Conservation (phyloP, 2,113 vertebrate genomes). For the Spizaetus ornatus region DNA sequence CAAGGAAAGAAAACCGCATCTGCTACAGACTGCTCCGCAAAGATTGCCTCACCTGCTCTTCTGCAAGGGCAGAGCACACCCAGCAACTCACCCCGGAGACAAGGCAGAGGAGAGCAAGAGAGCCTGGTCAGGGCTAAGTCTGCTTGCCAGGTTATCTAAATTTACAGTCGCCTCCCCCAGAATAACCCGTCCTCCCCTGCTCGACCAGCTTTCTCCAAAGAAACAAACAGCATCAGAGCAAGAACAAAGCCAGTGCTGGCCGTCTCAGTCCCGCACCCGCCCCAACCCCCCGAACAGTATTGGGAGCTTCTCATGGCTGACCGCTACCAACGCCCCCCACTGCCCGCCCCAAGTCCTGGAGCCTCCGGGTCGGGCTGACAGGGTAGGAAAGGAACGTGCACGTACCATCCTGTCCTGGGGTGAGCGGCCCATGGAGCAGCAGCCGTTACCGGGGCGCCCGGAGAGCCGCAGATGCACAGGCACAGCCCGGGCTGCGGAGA, state of each 20-base stretch:
- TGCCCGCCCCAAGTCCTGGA: fast-evolving
- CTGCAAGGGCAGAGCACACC: neutral
- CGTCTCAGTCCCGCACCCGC: neutral
- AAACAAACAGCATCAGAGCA: neutral
- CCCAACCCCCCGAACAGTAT: too few species aligned
- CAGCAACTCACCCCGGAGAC: neutral
- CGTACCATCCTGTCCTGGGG: constrained; percentile 8
- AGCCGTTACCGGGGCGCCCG: neutral
- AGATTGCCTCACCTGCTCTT: neutral
- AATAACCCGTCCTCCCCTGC: neutral
- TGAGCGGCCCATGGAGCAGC: neutral
- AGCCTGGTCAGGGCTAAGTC: neutral
- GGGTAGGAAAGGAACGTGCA: neutral
- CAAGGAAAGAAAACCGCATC: neutral
- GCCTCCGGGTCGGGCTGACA: neutral
- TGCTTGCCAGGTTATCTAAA: neutral
- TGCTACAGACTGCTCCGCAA: neutral
- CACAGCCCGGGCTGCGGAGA: constrained; percentile 1
- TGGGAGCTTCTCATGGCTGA: fast-evolving
- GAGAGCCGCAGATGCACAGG: neutral
- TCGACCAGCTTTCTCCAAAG: neutral
- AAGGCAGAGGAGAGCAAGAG: neutral
- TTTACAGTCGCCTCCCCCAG: neutral
- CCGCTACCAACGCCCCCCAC: neutral
- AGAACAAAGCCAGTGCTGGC: neutral